Percentiles rank a stretch among this genome's conserved stretches.
These are phyloP conservation scores for Brachionichthys hirsutus DNA, from an alignment of 2,113 vertebrate genomes.

Conservation along the genomic window DNA sequence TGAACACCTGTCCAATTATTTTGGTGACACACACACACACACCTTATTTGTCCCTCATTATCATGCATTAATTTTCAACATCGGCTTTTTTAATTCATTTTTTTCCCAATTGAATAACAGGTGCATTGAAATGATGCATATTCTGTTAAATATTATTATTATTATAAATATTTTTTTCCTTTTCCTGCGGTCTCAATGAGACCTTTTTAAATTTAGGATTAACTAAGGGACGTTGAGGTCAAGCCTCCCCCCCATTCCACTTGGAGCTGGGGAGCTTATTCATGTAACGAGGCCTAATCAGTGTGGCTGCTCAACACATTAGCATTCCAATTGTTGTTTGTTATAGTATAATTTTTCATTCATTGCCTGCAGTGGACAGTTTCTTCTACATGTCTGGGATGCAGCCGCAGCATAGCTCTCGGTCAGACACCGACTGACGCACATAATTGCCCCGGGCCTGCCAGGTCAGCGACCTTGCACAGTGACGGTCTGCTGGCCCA, in stretches of 20 bases:
- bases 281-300: conserved; percentile 44
- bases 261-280: conserved; percentile 47
- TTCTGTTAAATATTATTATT: no score
- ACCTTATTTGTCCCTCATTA: no score
- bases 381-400: conserved; percentile 36
- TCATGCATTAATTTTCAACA: no score
- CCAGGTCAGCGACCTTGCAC: conserved; percentile 67
- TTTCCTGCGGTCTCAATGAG: neutral
- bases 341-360: conserved; percentile 52
- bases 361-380: conserved; percentile 36
- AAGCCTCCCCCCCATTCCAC: conserved; percentile 35
- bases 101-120: no score
- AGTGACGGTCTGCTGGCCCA: conserved; percentile 51
- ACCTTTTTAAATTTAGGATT: conserved; percentile 32
- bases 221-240: conserved; percentile 48
- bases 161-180: neutral
- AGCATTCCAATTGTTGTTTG: conserved; percentile 62
- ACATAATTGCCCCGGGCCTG: conserved; percentile 42
- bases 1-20: no score
- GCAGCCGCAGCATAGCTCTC: conserved; percentile 28
- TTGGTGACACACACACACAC: no score
- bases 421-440: conserved; percentile 40
- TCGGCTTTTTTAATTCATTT: no score
- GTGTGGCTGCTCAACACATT: conserved; percentile 43
- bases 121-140: no score